Base-by-base conservation (phyloP, 1,140 invertebrate genomes). In the Drosophila repletoides region DNA sequence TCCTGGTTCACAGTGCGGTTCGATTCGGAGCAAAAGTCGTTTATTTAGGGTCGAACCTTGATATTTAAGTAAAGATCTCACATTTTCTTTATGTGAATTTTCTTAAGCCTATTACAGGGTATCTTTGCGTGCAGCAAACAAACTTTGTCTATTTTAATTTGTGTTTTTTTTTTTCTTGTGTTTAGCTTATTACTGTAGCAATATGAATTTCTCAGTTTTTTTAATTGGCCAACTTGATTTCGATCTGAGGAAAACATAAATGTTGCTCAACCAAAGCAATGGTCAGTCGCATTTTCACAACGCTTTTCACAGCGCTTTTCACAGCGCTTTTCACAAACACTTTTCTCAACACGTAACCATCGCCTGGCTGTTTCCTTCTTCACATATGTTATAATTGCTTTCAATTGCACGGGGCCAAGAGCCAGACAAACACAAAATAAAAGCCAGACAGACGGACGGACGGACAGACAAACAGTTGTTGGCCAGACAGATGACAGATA, bases 401-500 rank as follows among this genome's bases (percentile, higher is more conserved):
- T 80, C 77, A 80, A 80, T 80, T 80, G 72, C 67, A 58, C 34
- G 34, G 31, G 28, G 53, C 55, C 58, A 53, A 58, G 36, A 46
- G 52, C 43, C 55, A 43, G 60, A 38, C 72, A 75, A 34, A 67
- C 36, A 43, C 45, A 38, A 7, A 56, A 26, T 40, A 61, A 33
- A 66, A 14, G 40, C 33, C n/a, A 43, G 19, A 28, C 56, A 7
- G 19, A 5, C 52, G 26, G 59, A 72, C 51, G 52, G 52, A 40
- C 51, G 24, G 29, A 60, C 67, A 19, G 71, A 65, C 72, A 70
- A 21, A 22, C 17, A 31, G 33, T 41, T 60, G 65, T 74, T 80
- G 65, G 49, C 71, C 76, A 80, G 76, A 80, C 76, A 79, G 76
- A 79, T 79, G 76, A 75, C 60, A 79, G 76, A 80, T 80, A 80